Percentiles rank a stretch among this genome's conserved stretches.
Evolutionary conservation across 2,113 vertebrate species (phyloP).

Genomic region (Acanthochromis polyacanthus): DNA sequence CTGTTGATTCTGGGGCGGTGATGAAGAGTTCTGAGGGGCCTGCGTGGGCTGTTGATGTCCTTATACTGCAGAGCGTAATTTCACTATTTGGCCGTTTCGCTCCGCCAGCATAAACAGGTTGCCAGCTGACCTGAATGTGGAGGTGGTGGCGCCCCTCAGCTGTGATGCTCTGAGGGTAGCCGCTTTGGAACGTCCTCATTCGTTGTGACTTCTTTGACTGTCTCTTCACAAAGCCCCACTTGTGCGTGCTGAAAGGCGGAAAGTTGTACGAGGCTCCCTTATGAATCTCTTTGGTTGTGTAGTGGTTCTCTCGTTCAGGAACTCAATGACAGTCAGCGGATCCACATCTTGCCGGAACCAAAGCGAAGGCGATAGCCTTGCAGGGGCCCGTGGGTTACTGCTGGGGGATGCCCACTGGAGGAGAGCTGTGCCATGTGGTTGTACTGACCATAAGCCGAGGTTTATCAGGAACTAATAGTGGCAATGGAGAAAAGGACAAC

Average conservation of each 20-base stretch:
- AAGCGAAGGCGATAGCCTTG: slow-evolving; percentile 96
- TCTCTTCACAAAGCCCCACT: slow-evolving; percentile 98
- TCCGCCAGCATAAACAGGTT: slow-evolving; percentile 92
- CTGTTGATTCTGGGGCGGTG: slow-evolving; percentile 91
- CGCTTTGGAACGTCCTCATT: slow-evolving; percentile 94
- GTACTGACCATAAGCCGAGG: slow-evolving; percentile 96
- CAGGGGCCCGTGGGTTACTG: slow-evolving; percentile 92
- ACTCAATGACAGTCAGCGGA: slow-evolving; percentile 91
- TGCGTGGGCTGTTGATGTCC: slow-evolving; percentile 97
- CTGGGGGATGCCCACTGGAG: slow-evolving; percentile 98
- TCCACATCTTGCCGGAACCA: slow-evolving; percentile 95
- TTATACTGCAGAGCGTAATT: slow-evolving; percentile 97
- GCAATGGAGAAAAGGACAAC: slow-evolving; percentile 34
- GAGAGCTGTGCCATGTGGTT: slow-evolving; percentile 97
- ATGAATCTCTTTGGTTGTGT: slow-evolving; percentile 97
- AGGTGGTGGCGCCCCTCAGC: slow-evolving; percentile 92
- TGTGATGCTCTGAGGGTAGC: slow-evolving; percentile 95
- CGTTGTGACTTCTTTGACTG: slow-evolving; percentile 95
- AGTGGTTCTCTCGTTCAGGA: slow-evolving; percentile 97
- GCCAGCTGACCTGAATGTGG: slow-evolving; percentile 96
- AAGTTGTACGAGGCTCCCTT: slow-evolving; percentile 94
- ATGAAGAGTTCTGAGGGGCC: slow-evolving; percentile 94
- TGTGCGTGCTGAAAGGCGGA: slow-evolving; percentile 96
- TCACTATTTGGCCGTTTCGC: slow-evolving; percentile 93
- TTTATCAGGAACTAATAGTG: slow-evolving; percentile 93